Evolutionary conservation across 2,888 invertebrate species (phyloP), one percentile per base, ranked within the genome.

Genomic region (Noctuana brunneofusca): DNA sequence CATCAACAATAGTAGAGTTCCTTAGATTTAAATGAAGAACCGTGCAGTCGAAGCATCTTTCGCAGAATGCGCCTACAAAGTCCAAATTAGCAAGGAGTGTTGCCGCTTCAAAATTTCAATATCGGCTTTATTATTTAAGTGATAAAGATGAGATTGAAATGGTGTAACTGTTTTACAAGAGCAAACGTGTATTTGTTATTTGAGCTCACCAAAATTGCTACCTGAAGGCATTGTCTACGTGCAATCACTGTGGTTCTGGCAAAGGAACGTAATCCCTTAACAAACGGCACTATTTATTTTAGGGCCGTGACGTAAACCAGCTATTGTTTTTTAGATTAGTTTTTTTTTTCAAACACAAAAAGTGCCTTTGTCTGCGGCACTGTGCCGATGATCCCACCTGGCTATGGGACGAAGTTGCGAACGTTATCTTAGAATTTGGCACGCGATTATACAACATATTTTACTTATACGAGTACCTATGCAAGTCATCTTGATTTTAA

Each of bases 221-320:
- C 88, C 89, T 89, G 87, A 87, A 86, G 65, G 71, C 71, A 81
- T 88, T 89, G 86, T 89, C 78, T 84, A 73, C 73, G 68, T 68
- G 79, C 84, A 72, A 71, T 71, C 81, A 85, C 85, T 83, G 85
- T 75, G 83, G 80, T 82, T 74, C 74, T 71, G 71, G 75, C 72
- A 18, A 63, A 75, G 79, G 81, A 79, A 82, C 70, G 68, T 88
- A 87, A 89, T 89, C 89, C 83, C 79, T 78, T 75, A 74, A 83
- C 81, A 85, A 84, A 84, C 82, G 83, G 74, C 78, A 77, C 79
- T 80, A 84, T 81, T 84, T 83, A 84, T 84, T 86, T 86, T 79
- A 83, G 83, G 79, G 72, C 80, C 74, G 80, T 87, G 85, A 86
- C 86, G 84, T 85, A 84, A 86, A 83, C 70, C 73, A 68, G 69